A percentile compares a stretch with the other conserved stretches of the same genome.
phyloP scores from a whole-genome alignment of 2,888 invertebrate species.

The Tetanocera ferruginea region DNA sequence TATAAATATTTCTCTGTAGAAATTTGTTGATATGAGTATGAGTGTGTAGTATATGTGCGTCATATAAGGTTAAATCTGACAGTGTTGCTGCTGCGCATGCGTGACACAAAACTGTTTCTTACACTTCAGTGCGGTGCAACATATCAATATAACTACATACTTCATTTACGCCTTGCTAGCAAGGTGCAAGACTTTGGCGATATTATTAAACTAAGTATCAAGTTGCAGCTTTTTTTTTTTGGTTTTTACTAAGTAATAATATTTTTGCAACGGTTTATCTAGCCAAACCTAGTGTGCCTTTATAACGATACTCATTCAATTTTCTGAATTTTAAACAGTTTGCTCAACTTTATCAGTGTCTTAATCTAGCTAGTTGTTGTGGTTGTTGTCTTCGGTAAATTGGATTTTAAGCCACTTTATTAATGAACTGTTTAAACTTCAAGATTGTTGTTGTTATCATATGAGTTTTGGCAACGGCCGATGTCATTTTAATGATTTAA shows the following conservation, averaged over 20 bases:
- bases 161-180: too few species aligned
- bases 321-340: background rate
- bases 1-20: too few species aligned
- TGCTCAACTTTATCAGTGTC: background rate
- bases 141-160: too few species aligned
- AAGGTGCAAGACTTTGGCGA: too few species aligned
- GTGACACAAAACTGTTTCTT: too few species aligned
- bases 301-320: background rate
- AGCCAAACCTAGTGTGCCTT: background rate
- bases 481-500: background rate
- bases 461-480: background rate
- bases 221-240: background rate
- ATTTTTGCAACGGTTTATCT: background rate
- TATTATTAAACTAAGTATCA: background rate
- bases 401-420: slow-evolving; percentile 29
- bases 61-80: too few species aligned
- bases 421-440: background rate
- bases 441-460: background rate
- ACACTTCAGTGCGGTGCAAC: too few species aligned
- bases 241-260: background rate
- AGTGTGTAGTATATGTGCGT: too few species aligned
- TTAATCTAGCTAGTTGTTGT: slow-evolving; percentile 2
- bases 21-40: too few species aligned
- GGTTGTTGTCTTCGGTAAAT: slow-evolving; percentile 16
- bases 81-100: too few species aligned